These are phyloP conservation scores for Papilio xuthus DNA, from an alignment of 1,140 invertebrate species.

Conservation along the genomic window DNA sequence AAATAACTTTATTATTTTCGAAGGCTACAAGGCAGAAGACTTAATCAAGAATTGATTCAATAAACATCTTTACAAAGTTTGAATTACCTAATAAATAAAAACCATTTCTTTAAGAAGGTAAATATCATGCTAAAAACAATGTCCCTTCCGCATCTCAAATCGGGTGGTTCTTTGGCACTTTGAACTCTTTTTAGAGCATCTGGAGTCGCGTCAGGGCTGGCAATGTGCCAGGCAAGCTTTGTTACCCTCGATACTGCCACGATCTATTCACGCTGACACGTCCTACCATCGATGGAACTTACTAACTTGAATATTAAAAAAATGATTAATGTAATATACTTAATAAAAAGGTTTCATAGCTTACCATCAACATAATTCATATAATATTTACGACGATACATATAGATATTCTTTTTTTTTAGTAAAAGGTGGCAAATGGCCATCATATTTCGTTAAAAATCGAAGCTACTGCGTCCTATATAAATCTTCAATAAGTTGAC, in stretches of 20 bases:
- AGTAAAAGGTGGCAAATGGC: too few species aligned
- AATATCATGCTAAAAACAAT: neutral
- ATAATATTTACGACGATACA: too few species aligned
- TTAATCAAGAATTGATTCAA: neutral
- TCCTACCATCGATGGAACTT: neutral
- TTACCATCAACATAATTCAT: too few species aligned
- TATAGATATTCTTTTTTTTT: too few species aligned
- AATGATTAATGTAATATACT: too few species aligned
- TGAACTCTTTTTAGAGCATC: constrained; percentile 35
- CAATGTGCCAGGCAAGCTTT: neutral
- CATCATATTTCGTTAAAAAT: too few species aligned
- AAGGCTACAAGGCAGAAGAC: too few species aligned
- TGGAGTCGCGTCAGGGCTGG: constrained; percentile 14
- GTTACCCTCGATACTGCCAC: constrained; percentile 24
- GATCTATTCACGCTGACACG: constrained; percentile 24
- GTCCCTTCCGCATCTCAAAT: constrained; percentile 20
- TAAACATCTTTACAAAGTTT: neutral
- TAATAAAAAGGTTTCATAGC: too few species aligned
- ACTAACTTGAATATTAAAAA: neutral
- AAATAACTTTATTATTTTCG: too few species aligned
- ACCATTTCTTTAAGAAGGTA: neutral
- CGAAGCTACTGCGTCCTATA: too few species aligned
- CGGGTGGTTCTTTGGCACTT: constrained; percentile 13
- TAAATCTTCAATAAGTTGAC: too few species aligned
- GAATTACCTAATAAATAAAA: neutral